phyloP scores from a whole-genome alignment of 2,113 vertebrate species.

The Callorhinus ursinus region DNA sequence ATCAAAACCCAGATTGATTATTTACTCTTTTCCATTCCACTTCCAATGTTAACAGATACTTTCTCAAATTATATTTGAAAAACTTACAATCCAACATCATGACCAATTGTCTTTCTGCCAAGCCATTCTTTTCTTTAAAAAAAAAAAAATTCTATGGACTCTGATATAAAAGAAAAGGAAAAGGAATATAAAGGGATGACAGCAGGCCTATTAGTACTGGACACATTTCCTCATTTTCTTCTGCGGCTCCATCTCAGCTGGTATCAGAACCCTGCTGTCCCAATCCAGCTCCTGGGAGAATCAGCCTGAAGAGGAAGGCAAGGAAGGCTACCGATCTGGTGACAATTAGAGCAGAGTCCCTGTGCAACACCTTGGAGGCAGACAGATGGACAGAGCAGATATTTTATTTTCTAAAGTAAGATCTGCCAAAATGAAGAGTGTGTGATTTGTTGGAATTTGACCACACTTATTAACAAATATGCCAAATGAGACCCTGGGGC shows the following conservation, averaged over 20 bases:
- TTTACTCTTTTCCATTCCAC: slow-evolving; percentile 35
- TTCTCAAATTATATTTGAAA: slow-evolving; percentile 40
- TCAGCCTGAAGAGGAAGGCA: not conserved
- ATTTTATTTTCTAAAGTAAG: not conserved
- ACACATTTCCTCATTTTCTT: not conserved
- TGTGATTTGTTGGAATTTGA: slow-evolving; percentile 32
- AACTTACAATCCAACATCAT: not conserved
- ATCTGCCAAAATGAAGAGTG: not conserved
- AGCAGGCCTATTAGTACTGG: not conserved
- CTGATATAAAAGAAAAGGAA: not conserved
- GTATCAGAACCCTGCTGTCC: not conserved
- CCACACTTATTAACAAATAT: not conserved
- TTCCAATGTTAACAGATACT: slow-evolving; percentile 39
- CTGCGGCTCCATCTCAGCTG: not conserved
- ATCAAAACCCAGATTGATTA: slow-evolving; percentile 33
- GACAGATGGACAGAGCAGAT: not conserved
- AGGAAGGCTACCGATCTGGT: not conserved
- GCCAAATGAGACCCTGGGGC: not conserved
- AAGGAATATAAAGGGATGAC: not conserved
- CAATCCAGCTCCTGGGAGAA: not conserved
- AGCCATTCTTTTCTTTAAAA: not conserved
- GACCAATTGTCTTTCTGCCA: not conserved
- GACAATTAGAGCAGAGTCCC: not conserved
- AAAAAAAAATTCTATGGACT: not conserved
- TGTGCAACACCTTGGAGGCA: not conserved